A percentile compares a stretch with the other conserved stretches of the same genome.
phyloP scores from a whole-genome alignment of 2,113 vertebrate genomes.

The Callipepla californica region DNA sequence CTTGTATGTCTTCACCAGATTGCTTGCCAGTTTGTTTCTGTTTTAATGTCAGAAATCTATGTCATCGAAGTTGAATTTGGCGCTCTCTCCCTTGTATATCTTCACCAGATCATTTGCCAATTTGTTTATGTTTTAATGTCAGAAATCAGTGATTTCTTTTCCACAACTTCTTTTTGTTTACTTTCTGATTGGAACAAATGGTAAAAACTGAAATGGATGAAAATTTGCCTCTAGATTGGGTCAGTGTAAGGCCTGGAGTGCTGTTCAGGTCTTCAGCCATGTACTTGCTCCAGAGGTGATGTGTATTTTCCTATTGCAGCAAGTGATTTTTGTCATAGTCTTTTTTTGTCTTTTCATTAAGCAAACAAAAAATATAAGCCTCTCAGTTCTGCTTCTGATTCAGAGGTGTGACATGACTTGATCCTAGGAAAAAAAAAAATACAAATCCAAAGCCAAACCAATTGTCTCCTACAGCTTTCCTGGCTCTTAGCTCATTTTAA shows the following conservation, averaged over 20 bases:
- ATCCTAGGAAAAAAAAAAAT: neutral
- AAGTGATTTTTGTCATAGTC: neutral
- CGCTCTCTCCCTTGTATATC: neutral
- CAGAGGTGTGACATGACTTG: neutral
- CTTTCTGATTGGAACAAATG: neutral
- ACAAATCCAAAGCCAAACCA: neutral
- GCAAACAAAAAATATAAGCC: neutral
- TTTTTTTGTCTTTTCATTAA: neutral
- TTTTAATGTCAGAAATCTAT: neutral
- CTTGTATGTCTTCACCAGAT: neutral
- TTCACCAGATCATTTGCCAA: neutral
- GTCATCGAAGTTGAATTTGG: neutral
- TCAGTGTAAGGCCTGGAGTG: rapidly evolving
- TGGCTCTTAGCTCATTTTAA: slow-evolving; percentile 16
- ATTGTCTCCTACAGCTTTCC: slow-evolving; percentile 2
- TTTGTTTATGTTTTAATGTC: neutral
- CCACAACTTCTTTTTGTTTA: neutral
- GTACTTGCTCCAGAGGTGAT: neutral
- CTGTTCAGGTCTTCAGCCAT: neutral
- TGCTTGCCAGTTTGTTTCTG: neutral
- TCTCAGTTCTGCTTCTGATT: neutral
- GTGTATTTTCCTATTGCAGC: neutral
- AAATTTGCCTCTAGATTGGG: neutral
- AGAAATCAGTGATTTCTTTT: neutral
- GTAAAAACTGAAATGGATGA: neutral